Percentiles rank a stretch among this genome's conserved stretches.
phyloP scores from a whole-genome alignment of 2,797 vertebrate genomes.

The Neostethus bicornis region DNA sequence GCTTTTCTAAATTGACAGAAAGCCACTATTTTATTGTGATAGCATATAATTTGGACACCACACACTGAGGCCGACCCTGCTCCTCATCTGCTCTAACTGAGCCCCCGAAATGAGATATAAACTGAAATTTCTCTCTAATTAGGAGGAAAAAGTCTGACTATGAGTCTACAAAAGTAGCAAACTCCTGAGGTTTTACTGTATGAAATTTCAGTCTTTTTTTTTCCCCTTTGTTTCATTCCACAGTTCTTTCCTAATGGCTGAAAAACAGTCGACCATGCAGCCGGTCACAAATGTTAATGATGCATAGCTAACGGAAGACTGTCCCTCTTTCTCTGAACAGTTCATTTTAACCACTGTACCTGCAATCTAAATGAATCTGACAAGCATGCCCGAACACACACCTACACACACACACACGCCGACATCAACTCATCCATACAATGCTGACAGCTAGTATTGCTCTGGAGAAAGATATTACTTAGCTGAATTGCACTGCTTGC shows the following conservation, averaged over 20 bases:
- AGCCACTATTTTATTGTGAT: background rate
- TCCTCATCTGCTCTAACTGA: background rate
- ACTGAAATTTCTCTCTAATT: background rate
- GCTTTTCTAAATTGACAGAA: background rate
- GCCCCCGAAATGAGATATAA: background rate
- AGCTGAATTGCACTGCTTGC: constrained; percentile 77
- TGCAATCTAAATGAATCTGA: constrained; percentile 66
- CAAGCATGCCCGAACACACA: constrained; percentile 23
- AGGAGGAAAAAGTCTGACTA: constrained; percentile 1
- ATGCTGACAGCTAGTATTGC: constrained; percentile 69
- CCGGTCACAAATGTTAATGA: constrained; percentile 63
- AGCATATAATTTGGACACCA: background rate
- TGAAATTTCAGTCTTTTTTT: constrained; percentile 20
- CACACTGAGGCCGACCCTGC: background rate
- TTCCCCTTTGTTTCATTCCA: constrained; percentile 4
- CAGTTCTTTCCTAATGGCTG: constrained; percentile 37
- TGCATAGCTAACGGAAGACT: constrained; percentile 53
- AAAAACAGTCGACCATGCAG: constrained; percentile 48
- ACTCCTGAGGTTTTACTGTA: constrained; percentile 7
- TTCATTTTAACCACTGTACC: constrained; percentile 56
- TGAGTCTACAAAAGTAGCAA: background rate
- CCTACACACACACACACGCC: constrained; percentile 15
- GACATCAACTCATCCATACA: constrained; percentile 70
- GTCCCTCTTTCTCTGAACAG: constrained; percentile 43
- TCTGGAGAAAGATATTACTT: constrained; percentile 73